Conservation (phyloP, 2,888 invertebrate genomes). For the Oscheius sp. region DNA sequence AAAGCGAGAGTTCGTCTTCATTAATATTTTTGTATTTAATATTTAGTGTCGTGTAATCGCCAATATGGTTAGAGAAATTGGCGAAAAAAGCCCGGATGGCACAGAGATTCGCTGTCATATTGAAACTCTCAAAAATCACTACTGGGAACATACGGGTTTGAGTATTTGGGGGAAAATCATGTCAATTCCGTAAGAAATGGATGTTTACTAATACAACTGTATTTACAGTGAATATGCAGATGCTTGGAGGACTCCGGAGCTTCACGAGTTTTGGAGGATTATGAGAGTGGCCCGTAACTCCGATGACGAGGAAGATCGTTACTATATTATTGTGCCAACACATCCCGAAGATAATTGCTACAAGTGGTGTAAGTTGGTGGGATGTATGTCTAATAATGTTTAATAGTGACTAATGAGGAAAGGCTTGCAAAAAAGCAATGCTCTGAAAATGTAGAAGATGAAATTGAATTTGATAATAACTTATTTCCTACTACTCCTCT, state of each 20-base stretch:
- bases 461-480: too few relatives aligned
- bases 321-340: conserved; percentile 13
- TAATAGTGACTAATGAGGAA: background rate
- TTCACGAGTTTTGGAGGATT: conserved; percentile 20
- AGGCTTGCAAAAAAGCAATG: too few relatives aligned
- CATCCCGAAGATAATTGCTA: conserved; percentile 3
- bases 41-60: conserved; percentile 1
- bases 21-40: background rate
- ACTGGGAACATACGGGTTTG: conserved; percentile 16
- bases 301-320: background rate
- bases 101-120: conserved; percentile 17
- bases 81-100: background rate
- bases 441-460: too few relatives aligned
- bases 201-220: background rate
- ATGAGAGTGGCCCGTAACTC: background rate
- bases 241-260: background rate
- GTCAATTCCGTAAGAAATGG: background rate
- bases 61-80: conserved; percentile 18
- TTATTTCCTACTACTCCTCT: too few relatives aligned
- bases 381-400: background rate
- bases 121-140: conserved; percentile 17
- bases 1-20: background rate
- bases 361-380: background rate
- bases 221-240: conserved; percentile 17
- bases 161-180: conserved; percentile 19